Evolutionary conservation across 2,113 vertebrate species (phyloP).

Genomic region (Chionis minor): DNA sequence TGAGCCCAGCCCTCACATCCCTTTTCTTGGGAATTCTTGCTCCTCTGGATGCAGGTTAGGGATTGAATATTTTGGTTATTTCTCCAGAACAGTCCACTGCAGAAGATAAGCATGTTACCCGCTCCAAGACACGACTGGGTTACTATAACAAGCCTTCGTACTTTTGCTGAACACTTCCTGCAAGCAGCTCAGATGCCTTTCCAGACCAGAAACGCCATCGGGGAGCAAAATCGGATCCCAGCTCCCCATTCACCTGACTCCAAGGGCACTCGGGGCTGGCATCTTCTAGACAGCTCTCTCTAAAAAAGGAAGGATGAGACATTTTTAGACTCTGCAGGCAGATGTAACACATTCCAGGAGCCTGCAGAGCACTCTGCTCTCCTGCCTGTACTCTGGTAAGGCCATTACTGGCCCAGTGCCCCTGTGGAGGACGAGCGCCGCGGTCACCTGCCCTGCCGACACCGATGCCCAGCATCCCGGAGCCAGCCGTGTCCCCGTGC

Average conservation of each 20-base stretch:
- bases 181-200: not conserved
- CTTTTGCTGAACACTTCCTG: not conserved
- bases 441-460: not conserved
- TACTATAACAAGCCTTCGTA: not conserved
- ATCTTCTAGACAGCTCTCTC: not conserved
- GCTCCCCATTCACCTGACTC: not conserved
- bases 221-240: not conserved
- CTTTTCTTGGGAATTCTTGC: not conserved
- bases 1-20: fast-evolving
- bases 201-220: not conserved
- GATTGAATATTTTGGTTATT: not conserved
- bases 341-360: not conserved
- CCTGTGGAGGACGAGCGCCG: fast-evolving
- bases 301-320: not conserved
- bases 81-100: not conserved
- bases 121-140: fast-evolving
- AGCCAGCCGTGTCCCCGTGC: fast-evolving
- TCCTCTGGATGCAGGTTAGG: not conserved
- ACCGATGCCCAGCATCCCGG: not conserved
- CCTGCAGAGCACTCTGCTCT: not conserved
- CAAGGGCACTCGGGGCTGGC: not conserved
- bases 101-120: not conserved
- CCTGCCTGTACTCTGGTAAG: not conserved
- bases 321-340: not conserved
- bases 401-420: not conserved